Percentiles rank a stretch among this genome's conserved stretches.
Evolutionary conservation across 2,888 invertebrate species (phyloP).

Genomic region (Phrixothrix hirtus): DNA sequence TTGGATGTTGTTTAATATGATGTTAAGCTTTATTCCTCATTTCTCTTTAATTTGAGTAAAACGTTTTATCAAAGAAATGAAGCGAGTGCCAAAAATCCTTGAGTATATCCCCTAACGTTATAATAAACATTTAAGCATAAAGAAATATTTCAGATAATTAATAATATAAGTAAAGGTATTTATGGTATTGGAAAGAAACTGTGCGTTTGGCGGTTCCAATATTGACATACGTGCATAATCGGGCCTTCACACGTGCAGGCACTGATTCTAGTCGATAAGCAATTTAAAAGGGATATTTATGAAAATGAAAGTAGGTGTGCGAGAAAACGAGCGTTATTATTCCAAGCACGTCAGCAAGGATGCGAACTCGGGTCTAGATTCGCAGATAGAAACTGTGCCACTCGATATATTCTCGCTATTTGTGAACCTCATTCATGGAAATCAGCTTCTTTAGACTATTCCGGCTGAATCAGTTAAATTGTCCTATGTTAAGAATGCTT

Average conservation of each 20-base stretch:
- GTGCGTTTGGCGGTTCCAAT: constrained; percentile 38
- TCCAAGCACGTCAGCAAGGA: constrained; percentile 47
- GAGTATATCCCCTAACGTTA: no score
- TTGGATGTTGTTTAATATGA: constrained; percentile 10
- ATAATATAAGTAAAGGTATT: no score
- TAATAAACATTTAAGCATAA: no score
- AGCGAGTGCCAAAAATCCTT: background rate
- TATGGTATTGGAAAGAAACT: no score
- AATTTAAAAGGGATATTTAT: constrained; percentile 51
- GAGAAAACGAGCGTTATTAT: constrained; percentile 44
- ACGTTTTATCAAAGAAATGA: constrained; percentile 6
- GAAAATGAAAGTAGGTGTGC: constrained; percentile 51
- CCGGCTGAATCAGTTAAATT: constrained; percentile 48
- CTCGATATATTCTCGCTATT: constrained; percentile 46
- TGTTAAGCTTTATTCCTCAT: constrained; percentile 14
- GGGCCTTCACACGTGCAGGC: constrained; percentile 36
- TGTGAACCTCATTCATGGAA: constrained; percentile 46
- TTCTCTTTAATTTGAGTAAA: constrained; percentile 10
- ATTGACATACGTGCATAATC: constrained; percentile 37
- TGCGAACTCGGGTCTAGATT: constrained; percentile 39
- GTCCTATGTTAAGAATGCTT: constrained; percentile 41
- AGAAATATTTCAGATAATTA: no score
- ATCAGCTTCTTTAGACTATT: constrained; percentile 46
- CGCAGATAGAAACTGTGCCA: constrained; percentile 45
- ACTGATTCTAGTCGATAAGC: constrained; percentile 47